Evolutionary conservation across 2,888 invertebrate genomes (phyloP).

Genomic region (Harpalus rufipes): DNA sequence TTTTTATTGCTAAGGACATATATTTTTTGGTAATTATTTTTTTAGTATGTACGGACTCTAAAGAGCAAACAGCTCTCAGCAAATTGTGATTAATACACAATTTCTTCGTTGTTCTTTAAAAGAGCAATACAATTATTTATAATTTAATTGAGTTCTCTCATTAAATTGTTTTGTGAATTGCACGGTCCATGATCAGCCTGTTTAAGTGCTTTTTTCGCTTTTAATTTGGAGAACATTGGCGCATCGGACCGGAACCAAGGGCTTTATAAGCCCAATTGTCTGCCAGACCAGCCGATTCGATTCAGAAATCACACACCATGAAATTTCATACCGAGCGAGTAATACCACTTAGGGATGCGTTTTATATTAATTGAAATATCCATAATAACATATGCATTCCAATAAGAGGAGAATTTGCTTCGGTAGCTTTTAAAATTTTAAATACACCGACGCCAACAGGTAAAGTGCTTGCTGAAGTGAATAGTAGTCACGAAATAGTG

Average conservation of each 20-base stretch:
- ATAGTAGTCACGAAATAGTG: no score
- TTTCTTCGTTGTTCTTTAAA: no score
- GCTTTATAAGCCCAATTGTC: neutral
- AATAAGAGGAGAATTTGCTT: no score
- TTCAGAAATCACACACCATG: conserved; percentile 1
- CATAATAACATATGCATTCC: neutral
- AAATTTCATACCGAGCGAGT: neutral
- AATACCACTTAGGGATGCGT: conserved; percentile 1
- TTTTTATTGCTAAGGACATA: conserved; percentile 21
- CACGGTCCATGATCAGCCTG: neutral
- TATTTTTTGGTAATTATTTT: conserved; percentile 21
- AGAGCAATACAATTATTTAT: neutral
- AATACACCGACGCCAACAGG: no score
- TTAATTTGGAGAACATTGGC: conserved; percentile 2
- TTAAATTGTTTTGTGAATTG: neutral
- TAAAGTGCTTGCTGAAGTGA: no score
- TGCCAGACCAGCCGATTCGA: neutral
- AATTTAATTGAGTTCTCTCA: neutral
- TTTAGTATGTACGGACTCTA: neutral
- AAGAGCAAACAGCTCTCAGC: neutral
- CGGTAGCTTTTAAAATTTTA: no score
- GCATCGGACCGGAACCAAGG: neutral
- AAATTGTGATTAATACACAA: no score
- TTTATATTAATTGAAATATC: neutral
- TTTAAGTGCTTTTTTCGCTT: neutral